phyloP scores from a whole-genome alignment of 2,113 vertebrate species.

The Scomber japonicus region DNA sequence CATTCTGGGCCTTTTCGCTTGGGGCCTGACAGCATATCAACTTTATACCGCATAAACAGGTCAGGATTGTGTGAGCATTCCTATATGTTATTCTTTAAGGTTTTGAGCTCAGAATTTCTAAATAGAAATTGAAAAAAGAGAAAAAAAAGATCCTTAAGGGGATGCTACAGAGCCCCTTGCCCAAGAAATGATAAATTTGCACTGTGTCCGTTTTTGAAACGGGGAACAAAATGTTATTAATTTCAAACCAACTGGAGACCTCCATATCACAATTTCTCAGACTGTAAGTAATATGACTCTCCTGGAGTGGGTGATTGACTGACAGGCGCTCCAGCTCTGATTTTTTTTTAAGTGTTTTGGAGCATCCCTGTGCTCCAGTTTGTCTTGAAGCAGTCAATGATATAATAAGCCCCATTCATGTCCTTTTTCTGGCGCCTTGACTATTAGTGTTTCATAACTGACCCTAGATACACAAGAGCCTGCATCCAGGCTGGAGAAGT shows the following conservation, averaged over 20 bases:
- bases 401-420: slow-evolving; percentile 76
- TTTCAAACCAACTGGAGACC: slow-evolving; percentile 83
- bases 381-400: slow-evolving; percentile 70
- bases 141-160: slow-evolving; percentile 77
- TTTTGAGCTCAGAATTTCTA: slow-evolving; percentile 82
- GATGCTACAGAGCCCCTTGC: slow-evolving; percentile 74
- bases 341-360: slow-evolving; percentile 61
- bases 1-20: slow-evolving; percentile 81
- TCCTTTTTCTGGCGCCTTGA: slow-evolving; percentile 32
- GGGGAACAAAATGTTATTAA: slow-evolving; percentile 86
- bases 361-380: slow-evolving; percentile 59
- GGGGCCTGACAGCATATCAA: slow-evolving; percentile 87
- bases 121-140: slow-evolving; percentile 74
- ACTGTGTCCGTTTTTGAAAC: slow-evolving; percentile 79
- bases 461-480: slow-evolving; percentile 84
- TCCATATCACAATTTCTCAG: slow-evolving; percentile 75
- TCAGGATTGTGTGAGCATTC: slow-evolving; percentile 83
- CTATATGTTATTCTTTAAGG: slow-evolving; percentile 86
- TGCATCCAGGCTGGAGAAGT: slow-evolving; percentile 18
- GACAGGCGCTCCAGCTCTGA: slow-evolving; percentile 65
- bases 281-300: slow-evolving; percentile 80
- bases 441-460: slow-evolving; percentile 86
- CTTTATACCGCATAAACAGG: slow-evolving; percentile 87
- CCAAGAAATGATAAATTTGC: slow-evolving; percentile 84
- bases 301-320: slow-evolving; percentile 72